These are phyloP conservation scores for Pygoscelis adeliae DNA, from an alignment of 2,113 vertebrate genomes.

Conservation along the genomic window DNA sequence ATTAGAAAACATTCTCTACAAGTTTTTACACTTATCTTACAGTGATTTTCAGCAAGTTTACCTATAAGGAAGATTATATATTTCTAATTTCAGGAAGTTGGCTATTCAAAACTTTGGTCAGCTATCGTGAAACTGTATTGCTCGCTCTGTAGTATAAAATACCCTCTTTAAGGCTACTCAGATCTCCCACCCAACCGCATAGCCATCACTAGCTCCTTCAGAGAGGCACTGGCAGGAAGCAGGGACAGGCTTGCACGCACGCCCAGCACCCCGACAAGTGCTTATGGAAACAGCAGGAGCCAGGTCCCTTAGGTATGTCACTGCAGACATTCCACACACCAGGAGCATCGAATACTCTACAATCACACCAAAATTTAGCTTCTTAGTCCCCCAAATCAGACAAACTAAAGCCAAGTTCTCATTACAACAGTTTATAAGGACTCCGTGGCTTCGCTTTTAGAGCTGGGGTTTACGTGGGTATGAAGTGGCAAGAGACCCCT, in stretches of 20 bases:
- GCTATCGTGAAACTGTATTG: background rate
- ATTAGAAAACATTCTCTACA: slow-evolving; percentile 36
- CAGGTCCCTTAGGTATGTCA: background rate
- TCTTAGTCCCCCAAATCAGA: accelerated
- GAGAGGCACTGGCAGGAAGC: background rate
- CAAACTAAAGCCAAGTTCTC: background rate
- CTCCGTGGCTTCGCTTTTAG: background rate
- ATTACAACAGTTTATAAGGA: background rate
- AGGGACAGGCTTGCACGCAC: background rate
- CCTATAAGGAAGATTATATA: background rate
- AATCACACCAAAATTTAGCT: background rate
- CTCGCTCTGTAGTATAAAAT: background rate
- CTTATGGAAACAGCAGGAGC: accelerated
- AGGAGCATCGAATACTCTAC: accelerated
- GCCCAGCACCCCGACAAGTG: background rate
- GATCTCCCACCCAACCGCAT: background rate
- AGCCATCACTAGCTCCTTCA: background rate
- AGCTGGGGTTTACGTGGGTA: background rate
- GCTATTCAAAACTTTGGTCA: background rate
- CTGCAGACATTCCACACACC: background rate
- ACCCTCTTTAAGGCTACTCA: accelerated
- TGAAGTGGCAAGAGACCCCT: background rate
- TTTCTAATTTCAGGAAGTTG: background rate
- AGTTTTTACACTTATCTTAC: slow-evolving; percentile 67
- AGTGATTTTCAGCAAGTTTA: slow-evolving; percentile 1